Evolutionary conservation across 2,797 vertebrate species (phyloP).

Genomic region (Propithecus deckenii): DNA sequence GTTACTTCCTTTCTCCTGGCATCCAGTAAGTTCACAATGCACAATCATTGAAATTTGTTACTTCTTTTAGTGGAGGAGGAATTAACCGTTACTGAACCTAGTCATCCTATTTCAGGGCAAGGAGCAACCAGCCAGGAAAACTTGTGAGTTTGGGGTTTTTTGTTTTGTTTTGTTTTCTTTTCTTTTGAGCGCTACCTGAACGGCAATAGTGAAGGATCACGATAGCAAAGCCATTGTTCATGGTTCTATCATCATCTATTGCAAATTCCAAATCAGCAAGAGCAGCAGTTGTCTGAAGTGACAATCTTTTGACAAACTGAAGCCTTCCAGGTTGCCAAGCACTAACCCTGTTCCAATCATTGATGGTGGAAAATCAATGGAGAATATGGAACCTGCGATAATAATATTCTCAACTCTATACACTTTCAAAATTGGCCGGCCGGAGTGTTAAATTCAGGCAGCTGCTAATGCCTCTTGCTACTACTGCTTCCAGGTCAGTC

Average conservation of each 20-base stretch:
- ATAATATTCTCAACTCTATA: slow-evolving; percentile 63
- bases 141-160: background rate
- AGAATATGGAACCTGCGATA: slow-evolving; percentile 69
- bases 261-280: slow-evolving; percentile 71
- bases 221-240: slow-evolving; percentile 71
- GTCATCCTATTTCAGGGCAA: background rate
- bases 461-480: background rate
- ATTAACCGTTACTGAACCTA: background rate
- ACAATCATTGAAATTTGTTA: background rate
- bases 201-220: slow-evolving; percentile 68
- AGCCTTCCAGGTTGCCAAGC: slow-evolving; percentile 77
- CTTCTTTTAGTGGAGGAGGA: too few relatives aligned
- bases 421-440: slow-evolving; percentile 69
- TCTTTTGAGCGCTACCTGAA: slow-evolving; percentile 51
- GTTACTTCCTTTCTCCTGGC: background rate
- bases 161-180: background rate
- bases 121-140: background rate
- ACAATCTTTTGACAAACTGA: slow-evolving; percentile 81
- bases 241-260: slow-evolving; percentile 71
- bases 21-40: background rate
- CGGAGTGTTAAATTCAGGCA: slow-evolving; percentile 35
- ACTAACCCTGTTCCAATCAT: slow-evolving; percentile 77
- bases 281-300: slow-evolving; percentile 75
- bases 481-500: background rate
- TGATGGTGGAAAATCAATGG: slow-evolving; percentile 81